These are phyloP conservation scores for Ariopsis seemanni DNA, from an alignment of 2,113 vertebrate genomes.

Conservation along the genomic window DNA sequence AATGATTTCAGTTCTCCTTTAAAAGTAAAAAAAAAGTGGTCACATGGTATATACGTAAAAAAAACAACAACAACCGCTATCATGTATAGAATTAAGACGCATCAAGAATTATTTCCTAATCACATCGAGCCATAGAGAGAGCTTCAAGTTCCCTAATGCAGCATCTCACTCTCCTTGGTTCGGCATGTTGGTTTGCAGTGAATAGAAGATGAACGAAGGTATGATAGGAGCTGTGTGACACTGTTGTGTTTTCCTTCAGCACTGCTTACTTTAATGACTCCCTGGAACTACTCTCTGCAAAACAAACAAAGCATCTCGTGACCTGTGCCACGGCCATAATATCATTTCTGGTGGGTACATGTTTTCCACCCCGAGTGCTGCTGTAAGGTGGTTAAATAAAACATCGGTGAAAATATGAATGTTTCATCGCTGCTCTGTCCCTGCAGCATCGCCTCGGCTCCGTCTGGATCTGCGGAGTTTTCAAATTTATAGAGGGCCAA, in stretches of 20 bases:
- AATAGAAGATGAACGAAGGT: slow-evolving; percentile 19
- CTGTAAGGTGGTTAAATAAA: slow-evolving; percentile 56
- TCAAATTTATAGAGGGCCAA: slow-evolving; percentile 32
- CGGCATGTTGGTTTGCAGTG: not conserved
- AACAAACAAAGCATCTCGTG: slow-evolving; percentile 49
- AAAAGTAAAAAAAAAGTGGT: not conserved
- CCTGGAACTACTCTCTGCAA: slow-evolving; percentile 35
- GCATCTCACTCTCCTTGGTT: not conserved
- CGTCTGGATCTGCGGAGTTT: slow-evolving; percentile 24
- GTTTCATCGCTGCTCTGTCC: slow-evolving; percentile 44
- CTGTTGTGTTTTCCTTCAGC: slow-evolving; percentile 11
- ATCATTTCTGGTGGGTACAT: slow-evolving; percentile 53
- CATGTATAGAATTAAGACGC: not conserved
- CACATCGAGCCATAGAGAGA: not conserved
- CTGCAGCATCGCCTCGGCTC: slow-evolving; percentile 28
- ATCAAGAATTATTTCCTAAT: not conserved
- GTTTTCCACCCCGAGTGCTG: slow-evolving; percentile 42
- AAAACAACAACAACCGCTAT: not conserved
- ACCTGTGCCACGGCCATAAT: slow-evolving; percentile 30
- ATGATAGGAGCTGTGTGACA: not conserved
- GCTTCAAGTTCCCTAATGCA: not conserved
- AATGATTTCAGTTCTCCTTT: no score
- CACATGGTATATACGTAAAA: not conserved
- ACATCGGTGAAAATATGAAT: slow-evolving; percentile 54
- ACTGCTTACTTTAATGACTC: slow-evolving; percentile 34